Evolutionary conservation across 2,113 vertebrate species (phyloP), one percentile per base, ranked within the genome.

Genomic region (Prinia subflava): DNA sequence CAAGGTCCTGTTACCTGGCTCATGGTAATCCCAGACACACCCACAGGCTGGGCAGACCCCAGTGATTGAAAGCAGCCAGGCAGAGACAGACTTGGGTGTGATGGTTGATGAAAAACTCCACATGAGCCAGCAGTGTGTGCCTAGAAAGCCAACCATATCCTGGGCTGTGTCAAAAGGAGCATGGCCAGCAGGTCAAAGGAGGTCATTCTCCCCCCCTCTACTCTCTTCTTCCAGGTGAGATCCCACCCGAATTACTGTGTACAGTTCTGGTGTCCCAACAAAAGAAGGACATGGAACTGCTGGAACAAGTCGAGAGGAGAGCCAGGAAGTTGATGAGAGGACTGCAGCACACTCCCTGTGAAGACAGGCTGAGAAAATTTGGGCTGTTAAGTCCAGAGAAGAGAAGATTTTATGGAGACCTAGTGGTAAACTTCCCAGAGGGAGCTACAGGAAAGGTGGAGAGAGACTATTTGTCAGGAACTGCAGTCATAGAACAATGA

Each of bases 261-360:
- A 33, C 12, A 23, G 15, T 46, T 84, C 28, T 39, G 23, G 14
- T 84, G 28, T n/a, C 9, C 12, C 12, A 31, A 13, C 2, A n/a
- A 39, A 39, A 56, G 15, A 22, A 37, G 28, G 19, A 84, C 41
- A 56, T 24, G 23, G n/a, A 74, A 65, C 6, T 56, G 9, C 23
- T 47, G 23, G n/a, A 74, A 17, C 7, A 55, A 47, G 18, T n/a
- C 0, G 0, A 74, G 18, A 74, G 18, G 18, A 39, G 9, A 9
- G 22, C 11, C 22, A 65, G 10, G 28, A 47, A 30, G 15, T 7
- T 47, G n/a, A 19, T 33, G 30, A 28, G 50, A 64, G 9, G 6
- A 39, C 6, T 33, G 55, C 17, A 47, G 22, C 17, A 47, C 1
- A 2, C 28, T 46, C 23, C 10, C 30, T 74, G 4, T 24, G 28